Base-by-base conservation (phyloP, 2,113 vertebrate genomes). In the Cololabis saira region DNA sequence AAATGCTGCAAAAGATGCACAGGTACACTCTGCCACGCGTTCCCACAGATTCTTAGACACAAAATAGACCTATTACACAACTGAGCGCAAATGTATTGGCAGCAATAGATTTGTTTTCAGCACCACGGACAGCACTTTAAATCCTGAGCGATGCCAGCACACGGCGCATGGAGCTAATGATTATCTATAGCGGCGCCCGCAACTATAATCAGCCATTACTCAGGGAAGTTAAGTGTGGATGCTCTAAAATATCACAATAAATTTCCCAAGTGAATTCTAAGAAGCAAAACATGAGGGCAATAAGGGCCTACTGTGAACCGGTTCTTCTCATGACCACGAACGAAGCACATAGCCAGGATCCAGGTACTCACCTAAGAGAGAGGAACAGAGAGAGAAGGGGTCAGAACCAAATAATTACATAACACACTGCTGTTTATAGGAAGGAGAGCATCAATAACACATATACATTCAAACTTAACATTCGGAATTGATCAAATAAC, bases 21-120 rank as follows among this genome's bases (percentile, higher is more conserved):
- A 61, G 66, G 61, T 47, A 78, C 51, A 74, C 63, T 76, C 81
- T 72, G 76, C 64, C 77, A 80, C 84, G 80, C 76, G 80, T 79
- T 87, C 80, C 69, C 71, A 82, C 82, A 86, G 68, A 80, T 71
- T 83, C 59, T 69, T 78, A 71, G 76, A 22, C 74, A 77, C 80
- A 87, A 76, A 89, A 89, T 87, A 69, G 82, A 82, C 76, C 82
- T 71, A 87, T 89, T 85, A 89, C 80, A 86, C 83, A 85, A 84
- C 21, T 43, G 64, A 86, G 72, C 52, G 37, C 76, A 66, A 84
- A 80, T n/a, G 66, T 71, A 90, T 85, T 88, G 82, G 84, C 82
- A 84, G 75, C 68, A 16, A 81, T 81, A 61, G 74, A 92, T 87
- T 87, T 83, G 83, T 81, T 85, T 81, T 88, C 86, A 88, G 86